Evolutionary conservation across 92 coral and sea anemone genomes (phyloP).

Genomic region (Pocillopora grandis): DNA sequence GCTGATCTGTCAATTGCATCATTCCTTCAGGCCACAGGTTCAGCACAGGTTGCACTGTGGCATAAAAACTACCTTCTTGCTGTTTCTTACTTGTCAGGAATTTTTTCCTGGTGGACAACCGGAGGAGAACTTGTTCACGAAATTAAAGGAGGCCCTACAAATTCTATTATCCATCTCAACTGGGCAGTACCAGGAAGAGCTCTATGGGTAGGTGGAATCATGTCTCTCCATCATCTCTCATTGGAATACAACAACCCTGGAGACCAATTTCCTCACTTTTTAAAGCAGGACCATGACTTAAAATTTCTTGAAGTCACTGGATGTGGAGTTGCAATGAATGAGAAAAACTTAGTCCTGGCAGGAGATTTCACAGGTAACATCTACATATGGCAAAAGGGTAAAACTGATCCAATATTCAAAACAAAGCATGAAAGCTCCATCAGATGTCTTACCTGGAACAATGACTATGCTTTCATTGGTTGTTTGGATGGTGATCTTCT

Average conservation of each 20-base stretch:
- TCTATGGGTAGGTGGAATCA: slow-evolving; percentile 86
- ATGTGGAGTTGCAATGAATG: slow-evolving; percentile 77
- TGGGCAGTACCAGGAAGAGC: slow-evolving; percentile 70
- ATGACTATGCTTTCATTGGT: slow-evolving; percentile 64
- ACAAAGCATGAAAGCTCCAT: slow-evolving; percentile 60
- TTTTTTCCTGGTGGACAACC: slow-evolving; percentile 84
- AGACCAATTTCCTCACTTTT: slow-evolving; percentile 46
- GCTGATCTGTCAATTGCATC: slow-evolving; percentile 54
- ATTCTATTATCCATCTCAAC: slow-evolving; percentile 70
- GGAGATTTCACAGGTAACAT: slow-evolving; percentile 88
- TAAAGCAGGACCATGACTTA: slow-evolving; percentile 48
- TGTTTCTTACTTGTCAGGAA: slow-evolving; percentile 76
- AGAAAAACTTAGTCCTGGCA: slow-evolving; percentile 49
- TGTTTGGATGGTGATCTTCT: slow-evolving; percentile 71
- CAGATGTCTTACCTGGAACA: slow-evolving; percentile 74
- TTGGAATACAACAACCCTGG: slow-evolving; percentile 39
- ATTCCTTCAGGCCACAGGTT: slow-evolving; percentile 83
- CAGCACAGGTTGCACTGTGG: slow-evolving; percentile 87
- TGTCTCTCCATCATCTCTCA: slow-evolving; percentile 69
- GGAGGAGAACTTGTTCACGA: slow-evolving; percentile 75
- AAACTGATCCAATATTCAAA: slow-evolving; percentile 44
- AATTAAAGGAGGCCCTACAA: slow-evolving; percentile 71
- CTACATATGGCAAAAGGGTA: slow-evolving; percentile 67
- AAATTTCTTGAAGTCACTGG: slow-evolving; percentile 83
- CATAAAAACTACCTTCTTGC: slow-evolving; percentile 64